A percentile compares a stretch with the other conserved stretches of the same genome.
These are phyloP conservation scores for Xanthia togata DNA, from an alignment of 2,888 invertebrate genomes.

Conservation along the genomic window DNA sequence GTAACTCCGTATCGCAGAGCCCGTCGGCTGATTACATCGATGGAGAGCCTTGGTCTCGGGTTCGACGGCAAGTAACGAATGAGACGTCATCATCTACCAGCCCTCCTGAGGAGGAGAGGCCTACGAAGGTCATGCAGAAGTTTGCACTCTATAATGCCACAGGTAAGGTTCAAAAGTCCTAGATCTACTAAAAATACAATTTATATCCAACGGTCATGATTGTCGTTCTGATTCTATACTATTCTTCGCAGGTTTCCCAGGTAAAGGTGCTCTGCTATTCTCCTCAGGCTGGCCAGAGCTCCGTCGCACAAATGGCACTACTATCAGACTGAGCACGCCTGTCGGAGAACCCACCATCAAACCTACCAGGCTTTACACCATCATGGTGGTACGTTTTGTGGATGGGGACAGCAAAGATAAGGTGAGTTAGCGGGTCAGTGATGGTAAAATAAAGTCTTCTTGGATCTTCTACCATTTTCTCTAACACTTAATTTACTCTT, in stretches of 20 bases:
- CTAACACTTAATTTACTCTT: neutral
- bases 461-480: neutral
- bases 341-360: slow-evolving; percentile 86
- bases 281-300: slow-evolving; percentile 89
- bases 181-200: neutral
- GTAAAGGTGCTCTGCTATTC: slow-evolving; percentile 88
- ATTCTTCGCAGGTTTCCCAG: slow-evolving; percentile 78
- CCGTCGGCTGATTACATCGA: slow-evolving; percentile 77
- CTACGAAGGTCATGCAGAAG: slow-evolving; percentile 77
- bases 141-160: slow-evolving; percentile 89
- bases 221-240: neutral
- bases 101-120: slow-evolving; percentile 77
- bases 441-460: neutral
- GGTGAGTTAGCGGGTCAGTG: slow-evolving; percentile 65
- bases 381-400: slow-evolving; percentile 85
- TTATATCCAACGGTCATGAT: neutral
- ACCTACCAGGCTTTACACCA: slow-evolving; percentile 83
- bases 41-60: slow-evolving; percentile 76
- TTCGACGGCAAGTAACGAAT: slow-evolving; percentile 77
- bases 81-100: slow-evolving; percentile 70
- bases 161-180: slow-evolving; percentile 71
- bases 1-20: slow-evolving; percentile 85
- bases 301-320: slow-evolving; percentile 78
- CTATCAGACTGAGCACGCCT: slow-evolving; percentile 78
- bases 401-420: slow-evolving; percentile 82